Conservation (phyloP, 2,888 invertebrate genomes). For the Conomelus anceps region DNA sequence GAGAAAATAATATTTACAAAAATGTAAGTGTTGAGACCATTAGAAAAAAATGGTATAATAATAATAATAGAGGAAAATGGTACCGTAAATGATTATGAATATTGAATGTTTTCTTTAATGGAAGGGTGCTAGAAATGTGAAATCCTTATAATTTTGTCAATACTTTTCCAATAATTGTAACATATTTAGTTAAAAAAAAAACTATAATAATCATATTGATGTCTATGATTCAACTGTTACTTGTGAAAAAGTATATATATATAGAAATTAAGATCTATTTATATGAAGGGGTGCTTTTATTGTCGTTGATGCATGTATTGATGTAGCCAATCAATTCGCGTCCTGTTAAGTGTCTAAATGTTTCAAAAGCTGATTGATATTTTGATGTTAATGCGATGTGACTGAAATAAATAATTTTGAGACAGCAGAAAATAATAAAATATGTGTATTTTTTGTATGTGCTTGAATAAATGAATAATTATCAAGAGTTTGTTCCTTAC, state of each 20-base stretch:
- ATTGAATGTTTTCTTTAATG: no score
- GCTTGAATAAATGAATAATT: neutral
- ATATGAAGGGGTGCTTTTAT: neutral
- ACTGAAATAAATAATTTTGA: neutral
- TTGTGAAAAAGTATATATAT: neutral
- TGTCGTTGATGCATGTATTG: neutral
- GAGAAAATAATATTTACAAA: no score
- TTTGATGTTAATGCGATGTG: neutral
- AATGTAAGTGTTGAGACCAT: no score
- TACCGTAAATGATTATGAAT: no score
- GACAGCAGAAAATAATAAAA: neutral
- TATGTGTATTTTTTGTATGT: neutral
- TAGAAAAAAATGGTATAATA: no score
- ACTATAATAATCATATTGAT: no score
- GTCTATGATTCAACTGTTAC: no score
- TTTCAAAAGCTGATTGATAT: neutral
- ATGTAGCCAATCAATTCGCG: neutral
- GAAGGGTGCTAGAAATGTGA: no score
- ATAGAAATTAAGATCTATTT: neutral
- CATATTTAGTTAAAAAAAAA: no score
- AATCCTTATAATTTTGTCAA: no score
- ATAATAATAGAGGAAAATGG: no score
- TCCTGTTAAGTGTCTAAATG: neutral
- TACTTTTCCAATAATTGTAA: no score
- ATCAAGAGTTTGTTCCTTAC: neutral